Base-by-base conservation (phyloP, 2,888 invertebrate genomes). In the Itoplectis maculator region DNA sequence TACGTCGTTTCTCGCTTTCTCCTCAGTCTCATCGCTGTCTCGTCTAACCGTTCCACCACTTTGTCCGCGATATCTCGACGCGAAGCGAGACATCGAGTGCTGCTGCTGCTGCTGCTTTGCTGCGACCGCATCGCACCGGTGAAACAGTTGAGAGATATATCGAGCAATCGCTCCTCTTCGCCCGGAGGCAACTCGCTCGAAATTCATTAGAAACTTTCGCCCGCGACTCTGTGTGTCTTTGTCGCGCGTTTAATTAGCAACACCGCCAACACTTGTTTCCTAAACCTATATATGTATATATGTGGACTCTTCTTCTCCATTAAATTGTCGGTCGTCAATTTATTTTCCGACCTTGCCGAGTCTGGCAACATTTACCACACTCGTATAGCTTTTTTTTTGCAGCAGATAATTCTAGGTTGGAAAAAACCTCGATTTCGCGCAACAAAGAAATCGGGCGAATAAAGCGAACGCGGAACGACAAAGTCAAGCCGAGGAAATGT, bases 191-290 rank as follows among this genome's bases (percentile, higher is more conserved):
- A 29, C 45, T 9, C 37, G 61, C 59, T 75, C n/a, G 70, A 79
- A 82, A 79, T 79, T 82, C 82, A 82, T 82, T 76, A 79, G 66
- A 49, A 82, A 82, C 82, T 82, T 79, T 82, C 59, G 49, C 51
- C n/a, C 20, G 42, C 6, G 40, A n/a, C n/a, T n/a, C 42, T 68
- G 40, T 35, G 63, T 49, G 74, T 77, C 59, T 69, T 66, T 75
- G 65, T 66, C 70, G 40, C 66, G 49, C 69, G 69, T 75, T 82
- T 75, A 70, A 82, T 82, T 79, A 82, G 82, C 63, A 56, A 65
- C 65, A 75, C 59, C 23, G 18, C 56, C 45, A 18, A 72, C 68
- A 81, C 49, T 37, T 40, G 56, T 74, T 73, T 69, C n/a, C 15
- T 69, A 56, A 8, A 18, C 37, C n/a, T n/a, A 45, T 11, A 18